phyloP scores from a whole-genome alignment of 2,797 vertebrate species.

The Enteromius trimaculatus region DNA sequence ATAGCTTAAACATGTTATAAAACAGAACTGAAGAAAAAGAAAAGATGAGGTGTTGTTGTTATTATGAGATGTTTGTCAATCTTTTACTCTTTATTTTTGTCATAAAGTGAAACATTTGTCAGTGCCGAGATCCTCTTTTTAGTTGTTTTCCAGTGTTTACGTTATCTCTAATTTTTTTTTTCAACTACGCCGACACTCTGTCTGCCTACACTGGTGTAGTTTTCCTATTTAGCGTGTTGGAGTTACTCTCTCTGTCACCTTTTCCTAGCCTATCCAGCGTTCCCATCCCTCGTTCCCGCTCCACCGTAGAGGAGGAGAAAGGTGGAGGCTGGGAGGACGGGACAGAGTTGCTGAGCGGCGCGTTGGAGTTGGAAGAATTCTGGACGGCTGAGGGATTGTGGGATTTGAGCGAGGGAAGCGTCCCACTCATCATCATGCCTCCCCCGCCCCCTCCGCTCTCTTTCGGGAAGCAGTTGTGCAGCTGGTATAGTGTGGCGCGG shows the following conservation, averaged over 20 bases:
- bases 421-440: conserved; percentile 80
- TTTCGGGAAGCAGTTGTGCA: conserved; percentile 94
- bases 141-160: conserved; percentile 29
- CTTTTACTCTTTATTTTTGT: conserved; percentile 63
- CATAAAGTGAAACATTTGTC: conserved; percentile 58
- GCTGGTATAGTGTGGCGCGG: conserved; percentile 87
- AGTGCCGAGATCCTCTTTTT: conserved; percentile 65
- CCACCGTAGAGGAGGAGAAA: conserved; percentile 81
- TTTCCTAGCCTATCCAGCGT: conserved; percentile 82
- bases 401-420: conserved; percentile 82
- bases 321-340: conserved; percentile 76
- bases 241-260: conserved; percentile 82
- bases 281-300: conserved; percentile 82
- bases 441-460: conserved; percentile 75
- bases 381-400: conserved; percentile 79
- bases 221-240: conserved; percentile 93
- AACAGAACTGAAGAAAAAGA: conserved; percentile 50
- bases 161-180: neutral
- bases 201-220: conserved; percentile 83
- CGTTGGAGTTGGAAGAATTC: conserved; percentile 81
- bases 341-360: conserved; percentile 78
- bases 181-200: conserved; percentile 30
- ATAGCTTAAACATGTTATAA: conserved; percentile 72
- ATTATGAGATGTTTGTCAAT: conserved; percentile 78
- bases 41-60: conserved; percentile 74